Evolutionary conservation across 2,797 vertebrate species (phyloP), one percentile per base, ranked within the genome.

Genomic region (Myotis pilosus): DNA sequence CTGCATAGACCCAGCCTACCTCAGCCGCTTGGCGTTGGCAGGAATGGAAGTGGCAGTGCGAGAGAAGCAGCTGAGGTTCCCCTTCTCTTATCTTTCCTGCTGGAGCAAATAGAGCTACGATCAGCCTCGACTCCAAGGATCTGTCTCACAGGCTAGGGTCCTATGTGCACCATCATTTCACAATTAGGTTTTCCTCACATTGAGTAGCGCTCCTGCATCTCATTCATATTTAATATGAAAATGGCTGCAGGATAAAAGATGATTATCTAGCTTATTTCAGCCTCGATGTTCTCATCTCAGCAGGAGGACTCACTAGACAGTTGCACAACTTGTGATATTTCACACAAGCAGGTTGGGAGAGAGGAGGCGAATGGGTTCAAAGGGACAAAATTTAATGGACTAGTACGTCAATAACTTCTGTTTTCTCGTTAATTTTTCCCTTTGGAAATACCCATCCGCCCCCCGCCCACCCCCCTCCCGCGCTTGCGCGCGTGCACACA

Each of bases 321-420:
- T 97, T 97, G 92, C 94, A 95, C 96, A 97, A 96, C 95, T 96
- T 93, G 88, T 92, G 96, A 97, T 97, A 94, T 96, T 97, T 96
- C 95, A 96, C 96, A 75, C 81, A 84, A 96, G 87, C 92, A 94
- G 95, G 96, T 95, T 95, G 47, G 62, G 15, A 36, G 85, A 16
- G 23, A 33, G 66, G 51, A 60, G 64, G 7, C 4, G 3, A 94
- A 62, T 92, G 69, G 83, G 57, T 92, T 96, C 79, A 41, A 8
- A 69, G 49, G 33, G 79, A 89, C 84, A 22, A 16, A 64, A 5
- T 12, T n/a, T 33, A 78, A 9, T 11, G 6, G 74, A 36, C 1
- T 20, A 3, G 12, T 22, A 4, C 30, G 9, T 25, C 3, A 38
- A 51, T 44, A 7, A 10, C 69, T 55, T 57, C 49, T 12, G 22